Base-by-base conservation (phyloP, 2,113 vertebrate species). In the Dolichallabes microphthalmus region DNA sequence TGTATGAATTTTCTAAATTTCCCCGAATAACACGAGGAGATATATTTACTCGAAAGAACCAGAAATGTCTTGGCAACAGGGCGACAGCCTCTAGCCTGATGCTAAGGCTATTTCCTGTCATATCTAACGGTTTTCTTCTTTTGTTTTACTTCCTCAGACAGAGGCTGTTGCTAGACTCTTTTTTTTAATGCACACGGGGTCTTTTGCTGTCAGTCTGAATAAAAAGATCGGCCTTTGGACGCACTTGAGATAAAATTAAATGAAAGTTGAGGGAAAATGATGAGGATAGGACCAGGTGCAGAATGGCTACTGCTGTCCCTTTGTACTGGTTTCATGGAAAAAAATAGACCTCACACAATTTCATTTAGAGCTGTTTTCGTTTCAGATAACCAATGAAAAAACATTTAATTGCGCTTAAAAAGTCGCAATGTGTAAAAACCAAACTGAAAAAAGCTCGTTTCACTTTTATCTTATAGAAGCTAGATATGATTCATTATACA, bases 71-170 rank as follows among this genome's bases (percentile, higher is more conserved):
- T 77, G 77, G 69, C 69, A 63, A 6, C 17, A n/a, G 75, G 20
- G 22, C 77, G n/a, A 58, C 30, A 77, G 27, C 19, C 50, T 55
- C 1, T 73, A 73, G 53, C 53, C 55, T 73, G 32, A 39, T 61
- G 85, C 45, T 35, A 52, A 35, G 32, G 53, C 66, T 76, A 64
- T 77, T 84, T 84, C 87, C 77, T 88, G 52, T 81, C 69, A 39
- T n/a, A 86, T 69, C 68, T 84, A 86, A 88, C 88, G 88, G 85
- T 58, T 64, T 78, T 86, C 82, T 82, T 50, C 13, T 84, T 73
- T 63, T 80, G 66, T 63, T 84, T 81, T 80, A 78, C 81, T 86
- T 85, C 82, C 85, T 82, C 79, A 81, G 61, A 32, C 57, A 73
- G 32, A 78, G 17, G 17, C 25, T 69, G 9, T 25, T 12, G 66